Evolutionary conservation across 2,113 vertebrate species (phyloP).

Genomic region (Albula glossodonta): DNA sequence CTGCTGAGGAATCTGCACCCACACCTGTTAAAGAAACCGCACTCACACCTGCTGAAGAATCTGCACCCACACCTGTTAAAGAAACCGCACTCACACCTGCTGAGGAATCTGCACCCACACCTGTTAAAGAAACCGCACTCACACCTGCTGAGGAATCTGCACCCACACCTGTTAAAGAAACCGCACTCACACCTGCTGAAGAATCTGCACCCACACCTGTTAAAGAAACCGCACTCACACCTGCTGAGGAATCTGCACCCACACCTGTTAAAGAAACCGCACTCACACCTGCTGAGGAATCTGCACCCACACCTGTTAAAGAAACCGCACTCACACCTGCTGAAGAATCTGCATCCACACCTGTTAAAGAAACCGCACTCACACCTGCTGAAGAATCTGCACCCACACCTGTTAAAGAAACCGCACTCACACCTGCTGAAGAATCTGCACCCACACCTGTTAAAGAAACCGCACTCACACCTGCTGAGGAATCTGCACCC

Average conservation of each 20-base stretch:
- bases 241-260: neutral
- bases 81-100: neutral
- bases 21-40: neutral
- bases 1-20: slow-evolving; percentile 61
- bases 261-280: neutral
- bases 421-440: too few species aligned
- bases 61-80: neutral
- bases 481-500: too few species aligned
- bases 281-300: neutral
- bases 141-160: neutral
- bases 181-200: neutral
- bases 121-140: neutral
- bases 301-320: neutral
- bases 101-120: neutral
- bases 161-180: neutral
- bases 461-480: too few species aligned
- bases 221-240: neutral
- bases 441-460: too few species aligned
- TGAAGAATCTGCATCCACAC: neutral
- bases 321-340: neutral
- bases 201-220: neutral
- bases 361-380: neutral
- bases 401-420: neutral
- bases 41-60: neutral
- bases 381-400: neutral